Base-by-base conservation (phyloP, 1,140 invertebrate species). In the Drosophila aff. region DNA sequence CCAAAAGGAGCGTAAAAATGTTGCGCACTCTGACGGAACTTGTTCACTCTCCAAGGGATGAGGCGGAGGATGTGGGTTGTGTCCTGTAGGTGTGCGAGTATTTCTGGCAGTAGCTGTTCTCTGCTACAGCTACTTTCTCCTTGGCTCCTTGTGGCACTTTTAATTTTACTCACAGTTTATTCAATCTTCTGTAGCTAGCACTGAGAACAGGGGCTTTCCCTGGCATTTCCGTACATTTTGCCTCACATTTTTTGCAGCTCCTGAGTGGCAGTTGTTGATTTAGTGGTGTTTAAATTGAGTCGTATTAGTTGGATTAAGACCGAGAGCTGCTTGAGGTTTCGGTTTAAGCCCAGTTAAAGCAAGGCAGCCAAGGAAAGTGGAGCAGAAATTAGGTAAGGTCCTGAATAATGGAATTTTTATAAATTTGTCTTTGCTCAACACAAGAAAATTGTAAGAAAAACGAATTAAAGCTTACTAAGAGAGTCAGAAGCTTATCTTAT, bases 221-320 rank as follows among this genome's bases (percentile, higher is more conserved):
- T 26, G 44, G 21, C 23, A 40, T 18, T 33, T 47, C 40, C 33
- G 23, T 33, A 69, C 10, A 50, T 21, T 52, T 57, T 52, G 41
- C 46, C 52, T 43, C 15, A 26, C 36, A 46, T 59, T 47, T 62
- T 41, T 33, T 16, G 18, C 52, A 55, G 52, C 52, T 63, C 21
- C 50, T 68, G 83, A 90, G 85, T 92, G 91, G 85, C 91, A 86
- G 85, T 91, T 92, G 90, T 92, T 92, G 89, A 91, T 92, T 92
- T 92, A 91, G 90, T 80, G 89, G 90, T 90, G 91, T 90, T 90
- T 90, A 92, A 92, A 91, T 92, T 92, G 82, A 85, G 79, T 73
- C 80, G 75, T 79, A 79, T 91, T 91, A 91, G 83, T 84, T 76
- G 83, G 81, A 91, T 91, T 91, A 91, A 81, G 78, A 50, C 49